These are phyloP conservation scores for Rhinophrynus dorsalis DNA, from an alignment of 2,797 vertebrate genomes.

Conservation along the genomic window DNA sequence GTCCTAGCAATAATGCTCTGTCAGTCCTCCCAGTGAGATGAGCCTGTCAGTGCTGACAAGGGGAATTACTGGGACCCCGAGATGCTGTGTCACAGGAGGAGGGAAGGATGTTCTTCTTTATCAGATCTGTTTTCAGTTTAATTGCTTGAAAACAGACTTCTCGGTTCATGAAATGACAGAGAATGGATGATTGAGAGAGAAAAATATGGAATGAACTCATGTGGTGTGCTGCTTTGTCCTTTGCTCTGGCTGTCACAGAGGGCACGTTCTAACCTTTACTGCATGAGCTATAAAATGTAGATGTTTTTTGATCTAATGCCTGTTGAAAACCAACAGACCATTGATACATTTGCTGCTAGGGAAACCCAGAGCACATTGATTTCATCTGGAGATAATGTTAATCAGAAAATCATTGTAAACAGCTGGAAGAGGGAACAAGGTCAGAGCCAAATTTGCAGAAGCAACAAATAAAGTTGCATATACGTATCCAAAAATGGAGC, in stretches of 20 bases:
- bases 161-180: constrained; percentile 30
- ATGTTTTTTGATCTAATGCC: background rate
- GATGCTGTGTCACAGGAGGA: constrained; percentile 44
- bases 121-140: constrained; percentile 47
- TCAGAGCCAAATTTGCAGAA: background rate
- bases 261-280: background rate
- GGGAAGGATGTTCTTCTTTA: constrained; percentile 45
- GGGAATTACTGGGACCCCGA: constrained; percentile 49
- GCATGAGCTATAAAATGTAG: background rate
- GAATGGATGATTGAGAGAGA: constrained; percentile 21
- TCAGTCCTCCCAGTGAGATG: constrained; percentile 45
- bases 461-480: no score
- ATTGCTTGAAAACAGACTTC: constrained; percentile 50
- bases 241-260: background rate
- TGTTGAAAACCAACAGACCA: background rate
- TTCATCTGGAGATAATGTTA: background rate
- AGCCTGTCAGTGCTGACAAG: constrained; percentile 50
- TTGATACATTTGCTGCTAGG: background rate
- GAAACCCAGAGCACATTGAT: background rate
- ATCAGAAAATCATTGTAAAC: background rate
- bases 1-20: constrained; percentile 47
- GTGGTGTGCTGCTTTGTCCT: background rate
- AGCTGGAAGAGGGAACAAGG: background rate
- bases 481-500: no score
- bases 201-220: constrained; percentile 12